Conservation (phyloP, 1,140 invertebrate species). For the Sinella curviseta region DNA sequence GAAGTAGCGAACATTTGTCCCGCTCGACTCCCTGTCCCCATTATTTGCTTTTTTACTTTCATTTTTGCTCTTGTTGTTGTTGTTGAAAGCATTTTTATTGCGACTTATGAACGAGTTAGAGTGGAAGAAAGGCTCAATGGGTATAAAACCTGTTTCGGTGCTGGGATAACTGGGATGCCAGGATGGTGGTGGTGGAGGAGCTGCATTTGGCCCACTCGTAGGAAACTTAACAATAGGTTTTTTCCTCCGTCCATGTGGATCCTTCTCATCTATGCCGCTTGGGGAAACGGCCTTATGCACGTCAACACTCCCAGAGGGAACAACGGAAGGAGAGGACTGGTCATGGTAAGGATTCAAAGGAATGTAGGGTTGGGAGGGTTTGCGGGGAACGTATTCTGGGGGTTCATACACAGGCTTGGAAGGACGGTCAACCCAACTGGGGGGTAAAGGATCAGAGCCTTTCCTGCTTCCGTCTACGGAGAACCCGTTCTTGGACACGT, state of each 20-base stretch:
- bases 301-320: constrained; percentile 43
- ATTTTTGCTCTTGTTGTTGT: constrained; percentile 20
- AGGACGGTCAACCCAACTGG: constrained; percentile 42
- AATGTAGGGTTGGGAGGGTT: constrained; percentile 48
- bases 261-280: background rate
- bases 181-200: background rate
- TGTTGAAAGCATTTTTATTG: constrained; percentile 8
- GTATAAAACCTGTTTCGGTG: constrained; percentile 49
- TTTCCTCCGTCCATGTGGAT: background rate
- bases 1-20: constrained; percentile 11
- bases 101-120: constrained; percentile 6
- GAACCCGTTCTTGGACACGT: constrained; percentile 55
- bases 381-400: constrained; percentile 48
- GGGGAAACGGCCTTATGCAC: constrained; percentile 42
- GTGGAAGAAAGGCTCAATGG: constrained; percentile 49
- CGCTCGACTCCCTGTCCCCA: background rate
- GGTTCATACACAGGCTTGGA: constrained; percentile 58
- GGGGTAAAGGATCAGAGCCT: constrained; percentile 44
- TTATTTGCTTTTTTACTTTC: background rate
- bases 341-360: constrained; percentile 45
- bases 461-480: constrained; percentile 29
- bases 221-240: constrained; percentile 37
- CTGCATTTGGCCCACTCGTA: background rate
- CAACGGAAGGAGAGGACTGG: constrained; percentile 28
- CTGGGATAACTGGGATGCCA: constrained; percentile 30